Evolutionary conservation across 2,113 vertebrate genomes (phyloP), one percentile per base, ranked within the genome.

Genomic region (Puffinus mauretanicus): DNA sequence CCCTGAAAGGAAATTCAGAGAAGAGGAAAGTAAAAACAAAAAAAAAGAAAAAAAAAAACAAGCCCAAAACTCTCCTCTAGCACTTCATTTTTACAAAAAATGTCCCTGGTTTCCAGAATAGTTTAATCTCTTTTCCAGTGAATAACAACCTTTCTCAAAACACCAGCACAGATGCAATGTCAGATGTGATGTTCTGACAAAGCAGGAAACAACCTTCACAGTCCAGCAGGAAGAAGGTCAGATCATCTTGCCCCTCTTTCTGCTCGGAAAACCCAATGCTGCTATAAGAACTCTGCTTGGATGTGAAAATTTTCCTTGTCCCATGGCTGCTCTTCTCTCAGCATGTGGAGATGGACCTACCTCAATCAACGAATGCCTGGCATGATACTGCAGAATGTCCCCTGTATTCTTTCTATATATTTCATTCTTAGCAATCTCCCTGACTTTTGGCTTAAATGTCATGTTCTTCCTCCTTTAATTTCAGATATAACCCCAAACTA

Each of bases 171-270:
- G 62, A 85, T 79, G 69, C 88, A 93, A 20, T 47, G 66, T 86
- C 92, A 84, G 90, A 93, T 84, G 86, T 0, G 0, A 69, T 67
- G 42, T 96, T 86, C 91, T 89, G 88, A 82, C 62, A 92, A 93
- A 52, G 82, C 96, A 97, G 97, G 97, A 98, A 97, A 97, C 65
- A 95, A 67, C 86, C 47, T 90, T 84, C 54, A 16, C 60, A 78
- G 26, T 73, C 82, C 93, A 93, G 80, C 95, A 98, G 97, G 98
- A 98, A 97, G 93, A 83, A 57, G 66, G 73, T 88, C 75, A 89
- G 64, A 92, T 86, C 52, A 55, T 86, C 79, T 91, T 79, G 69
- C 67, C 25, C 25, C 62, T 96, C 81, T 83, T 97, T 96, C 90
- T 93, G 40, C 49, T 77, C 8, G 36, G 86, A 97, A 96, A 96